phyloP scores from a whole-genome alignment of 2,888 invertebrate species.

The Oscheius sp. region DNA sequence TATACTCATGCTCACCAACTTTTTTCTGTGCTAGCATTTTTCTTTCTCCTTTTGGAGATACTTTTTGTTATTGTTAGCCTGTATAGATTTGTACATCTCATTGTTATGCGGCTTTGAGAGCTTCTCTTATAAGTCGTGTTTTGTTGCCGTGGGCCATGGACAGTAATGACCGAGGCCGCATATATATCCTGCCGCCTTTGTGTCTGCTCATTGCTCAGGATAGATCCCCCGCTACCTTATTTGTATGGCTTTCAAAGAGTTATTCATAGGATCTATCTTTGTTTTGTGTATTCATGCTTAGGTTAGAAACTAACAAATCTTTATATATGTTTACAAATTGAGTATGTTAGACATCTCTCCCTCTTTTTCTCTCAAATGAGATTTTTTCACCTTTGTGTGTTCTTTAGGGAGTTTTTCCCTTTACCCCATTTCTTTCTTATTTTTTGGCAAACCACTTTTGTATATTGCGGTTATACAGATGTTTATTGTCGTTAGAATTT shows the following conservation, averaged over 20 bases:
- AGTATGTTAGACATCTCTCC: background rate
- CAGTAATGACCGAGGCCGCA: background rate
- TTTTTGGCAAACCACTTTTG: conserved; percentile 10
- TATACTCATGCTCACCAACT: conserved; percentile 22
- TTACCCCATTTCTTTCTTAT: background rate
- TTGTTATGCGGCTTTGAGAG: conserved; percentile 32
- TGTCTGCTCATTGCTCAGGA: conserved; percentile 30
- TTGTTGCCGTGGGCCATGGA: conserved; percentile 16
- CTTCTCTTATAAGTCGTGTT: conserved; percentile 11
- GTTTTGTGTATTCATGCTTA: conserved; percentile 23
- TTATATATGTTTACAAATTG: background rate
- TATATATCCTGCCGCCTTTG: background rate
- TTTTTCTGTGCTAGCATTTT: conserved; percentile 27
- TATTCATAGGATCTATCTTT: conserved; percentile 17
- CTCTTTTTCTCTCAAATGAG: background rate
- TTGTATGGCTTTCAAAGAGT: conserved; percentile 19
- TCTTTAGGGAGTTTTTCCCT: too few relatives aligned
- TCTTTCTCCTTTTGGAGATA: background rate
- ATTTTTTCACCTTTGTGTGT: background rate
- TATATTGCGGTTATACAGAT: conserved; percentile 34
- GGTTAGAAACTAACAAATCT: conserved; percentile 18
- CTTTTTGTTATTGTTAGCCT: conserved; percentile 29
- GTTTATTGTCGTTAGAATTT: conserved; percentile 23
- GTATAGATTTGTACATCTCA: conserved; percentile 33
- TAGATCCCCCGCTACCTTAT: conserved; percentile 25